phyloP scores from a whole-genome alignment of 2,113 vertebrate genomes.

The Orcinus orca region DNA sequence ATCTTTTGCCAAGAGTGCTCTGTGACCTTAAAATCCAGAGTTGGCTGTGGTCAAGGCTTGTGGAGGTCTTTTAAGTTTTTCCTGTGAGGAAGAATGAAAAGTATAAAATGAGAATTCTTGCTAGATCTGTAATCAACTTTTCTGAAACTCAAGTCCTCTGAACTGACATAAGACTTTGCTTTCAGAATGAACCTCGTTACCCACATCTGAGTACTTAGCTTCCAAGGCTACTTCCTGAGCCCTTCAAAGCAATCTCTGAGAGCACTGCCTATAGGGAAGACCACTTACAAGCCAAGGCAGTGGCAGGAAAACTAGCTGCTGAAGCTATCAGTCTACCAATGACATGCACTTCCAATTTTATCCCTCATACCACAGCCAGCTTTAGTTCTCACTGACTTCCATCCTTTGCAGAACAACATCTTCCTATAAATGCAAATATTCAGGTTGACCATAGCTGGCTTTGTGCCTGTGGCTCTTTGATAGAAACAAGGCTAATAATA shows the following conservation, averaged over 20 bases:
- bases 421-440: constrained; percentile 36
- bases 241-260: not conserved
- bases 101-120: not conserved
- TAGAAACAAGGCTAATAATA: constrained; percentile 65
- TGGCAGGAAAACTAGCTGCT: not conserved
- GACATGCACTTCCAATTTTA: not conserved
- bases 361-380: not conserved
- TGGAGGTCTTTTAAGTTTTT: not conserved
- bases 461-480: constrained; percentile 44
- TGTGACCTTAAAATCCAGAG: not conserved
- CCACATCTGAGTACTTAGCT: not conserved
- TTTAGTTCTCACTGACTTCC: constrained; percentile 1
- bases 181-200: not conserved
- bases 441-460: constrained; percentile 36
- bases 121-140: not conserved
- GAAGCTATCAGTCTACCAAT: not conserved
- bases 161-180: not conserved
- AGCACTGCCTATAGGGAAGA: not conserved
- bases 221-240: not conserved
- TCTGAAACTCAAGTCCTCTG: not conserved
- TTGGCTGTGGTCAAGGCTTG: not conserved
- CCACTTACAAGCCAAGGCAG: not conserved
- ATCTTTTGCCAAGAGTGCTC: not conserved
- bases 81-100: not conserved
- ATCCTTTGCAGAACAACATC: not conserved